Conservation (phyloP, 2,113 vertebrate genomes). For the Calypte anna region DNA sequence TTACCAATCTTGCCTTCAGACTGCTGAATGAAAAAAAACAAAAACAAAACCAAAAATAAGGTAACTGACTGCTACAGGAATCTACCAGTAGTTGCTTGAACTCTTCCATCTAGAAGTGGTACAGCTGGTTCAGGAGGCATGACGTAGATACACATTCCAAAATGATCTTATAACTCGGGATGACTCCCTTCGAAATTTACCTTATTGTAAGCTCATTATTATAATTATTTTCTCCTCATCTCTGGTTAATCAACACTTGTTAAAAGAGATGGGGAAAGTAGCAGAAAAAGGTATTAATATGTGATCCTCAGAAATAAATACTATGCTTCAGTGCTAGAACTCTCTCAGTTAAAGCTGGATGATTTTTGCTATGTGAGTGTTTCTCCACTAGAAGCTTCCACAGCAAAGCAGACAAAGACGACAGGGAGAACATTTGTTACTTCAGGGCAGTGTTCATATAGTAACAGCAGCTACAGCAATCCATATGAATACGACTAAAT, state of each 20-base stretch:
- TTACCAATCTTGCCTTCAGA: too few relatives aligned
- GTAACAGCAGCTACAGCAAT: background rate
- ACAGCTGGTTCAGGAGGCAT: background rate
- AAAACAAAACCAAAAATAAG: too few relatives aligned
- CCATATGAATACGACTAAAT: background rate
- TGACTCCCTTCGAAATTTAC: background rate
- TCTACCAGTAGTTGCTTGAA: background rate
- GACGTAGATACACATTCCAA: background rate
- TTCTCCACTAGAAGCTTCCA: constrained; percentile 15
- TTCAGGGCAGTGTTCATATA: background rate
- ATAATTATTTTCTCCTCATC: background rate
- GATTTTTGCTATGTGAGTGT: background rate
- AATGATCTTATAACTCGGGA: constrained; percentile 11
- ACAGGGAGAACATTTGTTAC: background rate
- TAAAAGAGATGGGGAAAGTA: background rate
- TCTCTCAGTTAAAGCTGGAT: background rate
- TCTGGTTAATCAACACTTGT: background rate
- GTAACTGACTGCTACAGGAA: background rate
- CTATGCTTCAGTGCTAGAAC: too few relatives aligned
- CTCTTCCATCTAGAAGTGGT: background rate
- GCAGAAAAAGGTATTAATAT: background rate
- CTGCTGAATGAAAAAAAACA: background rate
- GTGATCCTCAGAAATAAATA: background rate
- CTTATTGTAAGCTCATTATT: background rate
- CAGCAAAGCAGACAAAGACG: background rate